Base-by-base conservation (phyloP, 2,113 vertebrate species). In the Regulus satrapa region DNA sequence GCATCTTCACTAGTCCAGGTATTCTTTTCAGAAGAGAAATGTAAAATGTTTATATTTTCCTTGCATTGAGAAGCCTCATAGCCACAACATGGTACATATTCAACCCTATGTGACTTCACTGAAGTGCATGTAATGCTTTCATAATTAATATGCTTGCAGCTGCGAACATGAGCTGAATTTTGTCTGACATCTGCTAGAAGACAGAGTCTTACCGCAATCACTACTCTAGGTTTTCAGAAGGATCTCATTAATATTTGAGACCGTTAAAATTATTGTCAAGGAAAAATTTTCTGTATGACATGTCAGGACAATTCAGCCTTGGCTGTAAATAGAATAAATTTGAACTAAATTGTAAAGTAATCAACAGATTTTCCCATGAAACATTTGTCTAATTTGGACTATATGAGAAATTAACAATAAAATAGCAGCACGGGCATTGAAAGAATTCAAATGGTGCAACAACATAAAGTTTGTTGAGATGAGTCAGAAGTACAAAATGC, bases 191-290 rank as follows among this genome's bases (percentile, higher is more conserved):
- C 78, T 88, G 79, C 43, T 92, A 67, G 91, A 88, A 88, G 63
- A 84, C 38, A 49, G 29, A 66, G 72, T 38, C 63, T 59, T 66
- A 51, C 34, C 28, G 43, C 43, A 54, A 40, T 43, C 25, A 56
- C 48, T 36, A 43, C 63, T 86, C n/a, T 55, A 88, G 72, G 29
- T 85, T 92, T 89, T 85, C 69, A 69, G 67, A 45, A 83, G 45
- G 46, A 66, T 66, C 62, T 89, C 78, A 71, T 93, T 82, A 94
- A 94, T 85, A 89, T 94, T 94, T 76, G 67, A 93, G 68, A 80
- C 71, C 14, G 6, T 73, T 94, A 86, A 88, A 94, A 90, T 80
- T 54, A 88, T 48, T 3, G 0, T 93, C 31, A 66, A 66, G 63
- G 41, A 66, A 79, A 40, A 73, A 26, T 66, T 46, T 84, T 80